Evolutionary conservation across 2,888 invertebrate species (phyloP).

Genomic region (Macroteleia sp.): DNA sequence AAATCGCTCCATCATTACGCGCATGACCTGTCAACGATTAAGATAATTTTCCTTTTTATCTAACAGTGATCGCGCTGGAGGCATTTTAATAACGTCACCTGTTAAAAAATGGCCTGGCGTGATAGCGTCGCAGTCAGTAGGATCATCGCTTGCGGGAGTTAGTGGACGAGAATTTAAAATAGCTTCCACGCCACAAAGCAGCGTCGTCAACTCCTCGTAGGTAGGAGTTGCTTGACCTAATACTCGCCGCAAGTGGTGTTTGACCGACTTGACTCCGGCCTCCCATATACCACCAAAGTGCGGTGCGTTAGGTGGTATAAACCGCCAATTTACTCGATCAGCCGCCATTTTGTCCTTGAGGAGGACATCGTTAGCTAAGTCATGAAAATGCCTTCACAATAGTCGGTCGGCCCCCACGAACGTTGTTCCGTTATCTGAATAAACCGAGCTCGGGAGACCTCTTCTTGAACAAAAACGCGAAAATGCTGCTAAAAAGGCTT

Average conservation of each 20-base stretch:
- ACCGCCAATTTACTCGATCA: neutral
- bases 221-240: neutral
- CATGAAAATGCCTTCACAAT: neutral
- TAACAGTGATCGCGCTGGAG: neutral
- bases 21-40: neutral
- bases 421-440: neutral
- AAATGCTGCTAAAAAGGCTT: neutral
- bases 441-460: neutral
- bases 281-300: constrained; percentile 8
- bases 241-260: neutral
- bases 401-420: neutral
- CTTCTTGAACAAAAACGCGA: neutral
- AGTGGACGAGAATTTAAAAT: neutral
- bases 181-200: constrained; percentile 10
- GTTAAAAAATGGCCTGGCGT: constrained; percentile 13
- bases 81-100: neutral
- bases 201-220: neutral
- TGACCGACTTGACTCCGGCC: neutral
- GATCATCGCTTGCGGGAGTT: neutral
- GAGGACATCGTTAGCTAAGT: neutral
- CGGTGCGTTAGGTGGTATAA: neutral
- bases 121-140: neutral
- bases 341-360: neutral
- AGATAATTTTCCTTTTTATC: neutral
- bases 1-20: neutral